A percentile compares a stretch with the other conserved stretches of the same genome.
phyloP scores from a whole-genome alignment of 92 coral and sea anemone genomes.

The Palythoa grandis region DNA sequence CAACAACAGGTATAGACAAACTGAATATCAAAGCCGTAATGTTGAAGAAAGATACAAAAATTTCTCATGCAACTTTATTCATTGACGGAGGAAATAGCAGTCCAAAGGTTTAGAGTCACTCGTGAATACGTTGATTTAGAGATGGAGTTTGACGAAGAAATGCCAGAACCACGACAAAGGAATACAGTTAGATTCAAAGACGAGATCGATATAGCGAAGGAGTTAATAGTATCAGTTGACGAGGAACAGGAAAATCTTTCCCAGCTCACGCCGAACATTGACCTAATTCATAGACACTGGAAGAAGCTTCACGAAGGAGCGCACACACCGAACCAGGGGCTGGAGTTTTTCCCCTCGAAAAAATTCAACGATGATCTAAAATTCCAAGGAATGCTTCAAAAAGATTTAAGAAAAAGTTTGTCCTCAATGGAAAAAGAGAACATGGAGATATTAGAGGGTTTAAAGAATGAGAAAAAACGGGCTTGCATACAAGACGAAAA shows the following conservation, averaged over 20 bases:
- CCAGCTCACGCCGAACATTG: slow-evolving; percentile 25
- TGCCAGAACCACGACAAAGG: background rate
- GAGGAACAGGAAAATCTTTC: slow-evolving; percentile 24
- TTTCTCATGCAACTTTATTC: slow-evolving; percentile 44
- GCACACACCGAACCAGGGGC: slow-evolving; percentile 21
- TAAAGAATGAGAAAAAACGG: slow-evolving; percentile 35
- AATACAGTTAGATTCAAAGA: slow-evolving; percentile 37
- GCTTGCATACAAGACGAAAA: slow-evolving; percentile 38
- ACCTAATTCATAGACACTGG: slow-evolving; percentile 33
- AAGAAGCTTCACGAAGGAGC: slow-evolving; percentile 42
- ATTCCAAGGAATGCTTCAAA: slow-evolving; percentile 41
- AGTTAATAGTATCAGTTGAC: slow-evolving; percentile 17
- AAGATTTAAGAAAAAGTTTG: slow-evolving; percentile 29
- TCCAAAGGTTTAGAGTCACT: slow-evolving; percentile 27
- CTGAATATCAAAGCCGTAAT: slow-evolving; percentile 10
- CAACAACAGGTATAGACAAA: background rate
- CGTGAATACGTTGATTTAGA: slow-evolving; percentile 23
- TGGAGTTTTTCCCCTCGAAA: slow-evolving; percentile 34
- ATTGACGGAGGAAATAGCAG: slow-evolving; percentile 25
- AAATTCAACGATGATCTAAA: slow-evolving; percentile 40
- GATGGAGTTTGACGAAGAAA: slow-evolving; percentile 41
- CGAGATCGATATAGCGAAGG: slow-evolving; percentile 38
- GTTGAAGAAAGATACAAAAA: background rate
- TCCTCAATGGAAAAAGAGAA: slow-evolving; percentile 41
- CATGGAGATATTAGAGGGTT: slow-evolving; percentile 29